These are phyloP conservation scores for Dryobota labecula DNA, from an alignment of 2,888 invertebrate genomes.

Conservation along the genomic window DNA sequence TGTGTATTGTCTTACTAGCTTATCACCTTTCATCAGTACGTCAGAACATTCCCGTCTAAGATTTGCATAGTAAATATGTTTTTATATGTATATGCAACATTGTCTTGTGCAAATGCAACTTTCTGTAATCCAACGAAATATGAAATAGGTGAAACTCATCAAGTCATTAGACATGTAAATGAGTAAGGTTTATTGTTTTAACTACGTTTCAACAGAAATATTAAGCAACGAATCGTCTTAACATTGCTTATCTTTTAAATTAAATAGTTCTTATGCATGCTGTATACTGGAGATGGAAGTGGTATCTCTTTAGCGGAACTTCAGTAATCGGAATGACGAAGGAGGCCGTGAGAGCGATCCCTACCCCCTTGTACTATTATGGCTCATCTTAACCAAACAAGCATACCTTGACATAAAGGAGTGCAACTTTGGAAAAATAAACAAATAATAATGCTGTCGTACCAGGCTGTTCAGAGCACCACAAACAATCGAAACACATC, in stretches of 20 bases:
- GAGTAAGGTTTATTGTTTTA: constrained; percentile 14
- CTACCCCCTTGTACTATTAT: not conserved
- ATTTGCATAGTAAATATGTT: constrained; percentile 16
- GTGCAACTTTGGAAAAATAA: constrained; percentile 10
- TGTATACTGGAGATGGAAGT: not conserved
- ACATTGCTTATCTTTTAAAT: not conserved
- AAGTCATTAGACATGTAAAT: constrained; percentile 51
- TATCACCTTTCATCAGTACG: constrained; percentile 11
- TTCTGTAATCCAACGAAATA: constrained; percentile 28
- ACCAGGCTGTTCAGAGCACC: constrained; percentile 58
- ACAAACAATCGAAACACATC: constrained; percentile 71
- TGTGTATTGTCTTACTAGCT: constrained; percentile 3
- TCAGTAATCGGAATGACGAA: not conserved
- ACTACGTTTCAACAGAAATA: constrained; percentile 10
- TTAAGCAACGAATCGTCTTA: constrained; percentile 4
- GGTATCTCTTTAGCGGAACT: not conserved
- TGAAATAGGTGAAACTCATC: constrained; percentile 27
- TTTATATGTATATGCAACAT: constrained; percentile 18
- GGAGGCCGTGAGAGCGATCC: not conserved
- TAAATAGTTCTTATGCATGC: not conserved
- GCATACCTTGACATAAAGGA: not conserved
- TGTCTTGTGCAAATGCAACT: constrained; percentile 31
- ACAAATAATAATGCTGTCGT: constrained; percentile 19
- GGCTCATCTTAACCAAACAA: constrained; percentile 3
- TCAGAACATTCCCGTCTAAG: not conserved